Evolutionary conservation across 2,888 invertebrate species (phyloP), one percentile per base, ranked within the genome.

Genomic region (Teinopalpus imperialis): DNA sequence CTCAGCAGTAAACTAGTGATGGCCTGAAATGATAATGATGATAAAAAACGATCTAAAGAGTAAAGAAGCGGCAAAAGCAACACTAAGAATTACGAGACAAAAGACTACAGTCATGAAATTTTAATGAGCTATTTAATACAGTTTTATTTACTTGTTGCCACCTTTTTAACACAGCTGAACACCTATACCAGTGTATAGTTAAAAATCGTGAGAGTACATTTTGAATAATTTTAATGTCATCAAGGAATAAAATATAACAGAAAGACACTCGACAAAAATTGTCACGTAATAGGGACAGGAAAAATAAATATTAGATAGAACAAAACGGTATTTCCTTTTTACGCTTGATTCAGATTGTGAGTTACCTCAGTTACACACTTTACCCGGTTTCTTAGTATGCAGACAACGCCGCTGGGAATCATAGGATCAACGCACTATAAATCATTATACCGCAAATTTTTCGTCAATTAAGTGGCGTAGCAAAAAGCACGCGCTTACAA

Each of bases 261-360:
- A 16, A 16, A 16, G 18, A 18, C 5, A 10, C 1, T 24, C 24
- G n/a, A 41, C 9, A 16, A 16, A 35, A 35, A 13, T 13, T 8
- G 3, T 16, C 20, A 12, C 9, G 12, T 36, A 36, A 30, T 20
- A n/a, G 18, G 13, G 5, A 31, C 44, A 37, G 44, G 44, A 44
- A 37, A 44, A 44, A 20, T 0, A 9, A 23, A 34, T 4, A 14
- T 44, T 3, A 23, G 30, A 20, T 37, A 30, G 10, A 37, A 18
- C 37, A 5, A 37, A 37, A 18, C 31, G 24, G 44, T 23, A 44
- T 44, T 37, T 44, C 44, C 44, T 26, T 24, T 20, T 31, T 44
- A 37, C 16, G 9, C 31, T 37, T 12, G n/a, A 9, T 21, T 12
- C 31, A 24, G 1, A 7, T 31, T 18, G 31, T 14, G 24, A 30